Percentiles rank a stretch among this genome's conserved stretches.
phyloP scores from a whole-genome alignment of 2,797 vertebrate species.

The Ambastaia sidthimunki region DNA sequence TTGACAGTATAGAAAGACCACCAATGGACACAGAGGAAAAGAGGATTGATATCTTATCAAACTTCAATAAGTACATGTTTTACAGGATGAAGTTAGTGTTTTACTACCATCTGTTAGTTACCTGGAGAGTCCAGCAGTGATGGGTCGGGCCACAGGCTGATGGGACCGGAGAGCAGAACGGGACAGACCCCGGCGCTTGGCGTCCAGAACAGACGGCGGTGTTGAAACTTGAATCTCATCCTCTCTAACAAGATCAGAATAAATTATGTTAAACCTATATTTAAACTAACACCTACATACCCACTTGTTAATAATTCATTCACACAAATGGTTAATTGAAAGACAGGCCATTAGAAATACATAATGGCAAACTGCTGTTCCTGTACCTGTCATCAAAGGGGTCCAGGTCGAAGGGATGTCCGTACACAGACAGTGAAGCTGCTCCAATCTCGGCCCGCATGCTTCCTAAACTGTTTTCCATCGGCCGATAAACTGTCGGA shows the following conservation, averaged over 20 bases:
- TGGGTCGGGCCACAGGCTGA: conserved; percentile 92
- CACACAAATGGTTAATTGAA: background rate
- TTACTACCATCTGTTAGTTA: conserved; percentile 62
- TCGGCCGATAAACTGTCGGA: conserved; percentile 84
- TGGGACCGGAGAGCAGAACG: conserved; percentile 93
- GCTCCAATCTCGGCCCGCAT: conserved; percentile 95
- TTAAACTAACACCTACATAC: conserved; percentile 5
- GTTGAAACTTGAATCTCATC: conserved; percentile 70
- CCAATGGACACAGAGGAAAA: no score
- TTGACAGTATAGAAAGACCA: no score
- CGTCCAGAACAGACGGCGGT: conserved; percentile 83
- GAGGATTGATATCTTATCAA: background rate
- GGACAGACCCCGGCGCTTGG: conserved; percentile 89
- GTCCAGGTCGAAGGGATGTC: conserved; percentile 91
- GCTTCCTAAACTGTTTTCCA: conserved; percentile 84
- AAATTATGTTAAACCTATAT: background rate
- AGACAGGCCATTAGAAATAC: background rate
- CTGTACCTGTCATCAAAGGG: conserved; percentile 83
- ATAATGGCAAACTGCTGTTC: conserved; percentile 11
- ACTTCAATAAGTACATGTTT: background rate
- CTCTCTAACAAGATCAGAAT: conserved; percentile 62
- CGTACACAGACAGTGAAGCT: conserved; percentile 91
- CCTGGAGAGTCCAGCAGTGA: conserved; percentile 87
- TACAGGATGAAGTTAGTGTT: background rate
- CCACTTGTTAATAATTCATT: background rate